Evolutionary conservation across 2,888 invertebrate species (phyloP).

Genomic region (Sturmia bella): DNA sequence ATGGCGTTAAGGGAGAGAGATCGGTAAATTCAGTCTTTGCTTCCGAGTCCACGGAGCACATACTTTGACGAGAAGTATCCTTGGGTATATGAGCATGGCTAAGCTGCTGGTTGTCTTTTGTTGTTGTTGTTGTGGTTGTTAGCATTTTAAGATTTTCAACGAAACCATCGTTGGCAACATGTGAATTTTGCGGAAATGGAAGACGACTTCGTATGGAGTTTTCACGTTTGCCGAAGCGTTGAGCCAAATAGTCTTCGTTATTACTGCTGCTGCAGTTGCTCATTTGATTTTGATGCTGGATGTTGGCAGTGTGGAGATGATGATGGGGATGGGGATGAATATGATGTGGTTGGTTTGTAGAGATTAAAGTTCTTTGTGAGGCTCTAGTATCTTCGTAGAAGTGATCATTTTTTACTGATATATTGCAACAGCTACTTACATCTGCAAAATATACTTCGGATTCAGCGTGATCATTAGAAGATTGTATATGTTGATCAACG

Average conservation of each 20-base stretch:
- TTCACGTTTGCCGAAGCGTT: slow-evolving; percentile 84
- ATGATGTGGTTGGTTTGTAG: slow-evolving; percentile 56
- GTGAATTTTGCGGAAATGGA: slow-evolving; percentile 82
- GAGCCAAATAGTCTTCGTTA: slow-evolving; percentile 84
- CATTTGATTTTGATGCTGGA: slow-evolving; percentile 70
- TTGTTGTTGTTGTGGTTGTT: slow-evolving; percentile 23
- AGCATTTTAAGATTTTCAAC: slow-evolving; percentile 74
- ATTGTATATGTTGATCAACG: slow-evolving; percentile 70
- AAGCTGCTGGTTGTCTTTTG: slow-evolving; percentile 70
- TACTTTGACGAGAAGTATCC: slow-evolving; percentile 80
- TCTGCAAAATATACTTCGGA: slow-evolving; percentile 94
- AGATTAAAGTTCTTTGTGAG: slow-evolving; percentile 62
- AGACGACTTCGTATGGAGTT: slow-evolving; percentile 84
- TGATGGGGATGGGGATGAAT: slow-evolving; percentile 63
- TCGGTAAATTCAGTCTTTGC: slow-evolving; percentile 82
- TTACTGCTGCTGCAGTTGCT: slow-evolving; percentile 72
- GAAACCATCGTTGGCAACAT: slow-evolving; percentile 79
- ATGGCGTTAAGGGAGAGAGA: slow-evolving; percentile 81
- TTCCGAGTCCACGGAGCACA: slow-evolving; percentile 81
- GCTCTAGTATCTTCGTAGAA: slow-evolving; percentile 79
- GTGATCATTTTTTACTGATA: slow-evolving; percentile 84
- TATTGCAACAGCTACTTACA: slow-evolving; percentile 91
- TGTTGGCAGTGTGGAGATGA: slow-evolving; percentile 71
- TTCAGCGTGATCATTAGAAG: slow-evolving; percentile 85
- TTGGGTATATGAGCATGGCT: slow-evolving; percentile 74